phyloP scores from a whole-genome alignment of 2,113 vertebrate species.

The Dicrurus megarhynchus region DNA sequence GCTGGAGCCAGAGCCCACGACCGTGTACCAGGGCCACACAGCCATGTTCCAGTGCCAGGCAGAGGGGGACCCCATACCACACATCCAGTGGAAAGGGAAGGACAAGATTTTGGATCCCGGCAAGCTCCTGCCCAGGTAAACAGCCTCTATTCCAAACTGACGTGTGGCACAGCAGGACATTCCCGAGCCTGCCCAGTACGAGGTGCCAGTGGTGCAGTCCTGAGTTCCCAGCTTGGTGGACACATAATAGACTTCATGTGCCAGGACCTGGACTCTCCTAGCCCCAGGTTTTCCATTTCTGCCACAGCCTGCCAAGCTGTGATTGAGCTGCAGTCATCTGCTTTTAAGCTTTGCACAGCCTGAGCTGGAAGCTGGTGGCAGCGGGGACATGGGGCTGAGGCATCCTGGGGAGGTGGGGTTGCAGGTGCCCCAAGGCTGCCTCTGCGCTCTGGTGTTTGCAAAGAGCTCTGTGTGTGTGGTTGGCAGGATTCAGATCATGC shows the following conservation, averaged over 20 bases:
- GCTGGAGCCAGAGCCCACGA: constrained; percentile 88
- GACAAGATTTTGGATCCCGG: constrained; percentile 84
- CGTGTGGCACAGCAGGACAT: rapidly evolving
- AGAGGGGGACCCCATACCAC: constrained; percentile 85
- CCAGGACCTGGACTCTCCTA: neutral
- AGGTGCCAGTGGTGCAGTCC: rapidly evolving
- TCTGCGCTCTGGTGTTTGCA: neutral
- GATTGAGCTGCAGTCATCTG: neutral
- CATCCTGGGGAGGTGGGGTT: neutral
- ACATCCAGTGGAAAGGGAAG: constrained; percentile 94
- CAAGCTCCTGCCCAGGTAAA: constrained; percentile 80
- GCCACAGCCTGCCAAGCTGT: neutral
- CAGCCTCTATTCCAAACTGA: neutral
- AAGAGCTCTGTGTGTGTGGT: neutral
- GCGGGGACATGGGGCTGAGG: neutral
- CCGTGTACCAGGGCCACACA: constrained; percentile 93
- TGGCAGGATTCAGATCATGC: constrained; percentile 90
- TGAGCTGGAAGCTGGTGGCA: neutral
- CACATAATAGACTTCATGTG: rapidly evolving
- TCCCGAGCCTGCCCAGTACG: neutral
- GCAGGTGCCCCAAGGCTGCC: neutral
- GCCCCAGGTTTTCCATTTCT: neutral
- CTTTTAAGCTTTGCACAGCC: neutral
- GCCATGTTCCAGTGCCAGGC: constrained; percentile 96
- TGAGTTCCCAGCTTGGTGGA: neutral